phyloP scores from a whole-genome alignment of 1,140 invertebrate species.

The Lasioglossum albipes region DNA sequence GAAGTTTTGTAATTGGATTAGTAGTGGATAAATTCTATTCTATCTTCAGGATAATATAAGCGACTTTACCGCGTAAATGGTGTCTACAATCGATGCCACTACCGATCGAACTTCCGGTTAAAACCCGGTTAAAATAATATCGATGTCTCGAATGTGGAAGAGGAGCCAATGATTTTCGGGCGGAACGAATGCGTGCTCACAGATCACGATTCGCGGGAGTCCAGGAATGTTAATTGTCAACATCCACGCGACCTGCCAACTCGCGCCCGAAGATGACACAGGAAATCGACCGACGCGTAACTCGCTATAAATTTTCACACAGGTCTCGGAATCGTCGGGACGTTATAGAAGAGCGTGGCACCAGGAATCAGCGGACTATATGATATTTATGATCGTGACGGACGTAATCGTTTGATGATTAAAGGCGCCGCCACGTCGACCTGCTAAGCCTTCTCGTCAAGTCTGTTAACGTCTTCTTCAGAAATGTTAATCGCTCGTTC shows the following conservation, averaged over 20 bases:
- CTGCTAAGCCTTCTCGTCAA: too few species aligned
- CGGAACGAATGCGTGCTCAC: background rate
- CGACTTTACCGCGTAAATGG: too few species aligned
- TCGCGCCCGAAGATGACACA: background rate
- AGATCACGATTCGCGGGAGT: background rate
- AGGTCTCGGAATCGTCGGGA: background rate
- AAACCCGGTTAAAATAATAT: too few species aligned
- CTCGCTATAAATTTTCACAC: background rate
- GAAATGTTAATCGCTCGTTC: background rate
- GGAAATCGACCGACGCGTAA: constrained; percentile 6
- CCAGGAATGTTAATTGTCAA: constrained; percentile 40
- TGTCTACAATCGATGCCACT: too few species aligned
- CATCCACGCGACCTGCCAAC: constrained; percentile 11
- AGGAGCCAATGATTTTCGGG: constrained; percentile 7
- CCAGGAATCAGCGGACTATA: background rate
- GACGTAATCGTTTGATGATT: background rate
- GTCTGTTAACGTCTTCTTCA: background rate
- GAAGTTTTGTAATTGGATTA: too few species aligned
- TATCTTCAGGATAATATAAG: too few species aligned
- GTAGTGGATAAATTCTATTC: too few species aligned
- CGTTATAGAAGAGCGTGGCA: background rate
- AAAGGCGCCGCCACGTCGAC: background rate
- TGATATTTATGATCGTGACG: constrained; percentile 2
- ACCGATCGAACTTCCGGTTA: too few species aligned
- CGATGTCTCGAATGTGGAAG: background rate